Base-by-base conservation (phyloP, 2,797 vertebrate genomes). In the Coranthus polyacanthus region DNA sequence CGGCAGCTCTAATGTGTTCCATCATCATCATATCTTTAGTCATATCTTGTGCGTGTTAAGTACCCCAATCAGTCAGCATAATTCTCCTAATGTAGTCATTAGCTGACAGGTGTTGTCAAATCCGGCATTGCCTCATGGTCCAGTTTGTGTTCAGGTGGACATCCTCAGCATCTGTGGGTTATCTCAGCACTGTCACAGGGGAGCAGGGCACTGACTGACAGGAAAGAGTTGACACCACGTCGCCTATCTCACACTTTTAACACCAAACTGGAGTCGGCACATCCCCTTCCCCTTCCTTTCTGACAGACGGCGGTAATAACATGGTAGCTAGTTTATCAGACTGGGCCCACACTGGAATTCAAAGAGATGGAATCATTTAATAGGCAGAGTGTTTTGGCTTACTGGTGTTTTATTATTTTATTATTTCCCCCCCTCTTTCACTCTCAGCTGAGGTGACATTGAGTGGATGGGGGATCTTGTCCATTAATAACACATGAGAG, bases 401-500 rank as follows among this genome's bases (percentile, higher is more conserved):
- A 85, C 67, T 71, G 55, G 15, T 65, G 51, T 75, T 79, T 79
- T 66, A 75, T 88, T 77, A 64, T 87, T 83, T 76, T 47, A 69
- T 83, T 61, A 42, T 68, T 64, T 56, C 21, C 12, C 21, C 4
- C 15, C 41, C 8, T 3, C 21, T 12, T 47, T 34, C 8, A 1
- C 51, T 63, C 60, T 70, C 45, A 11, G 44, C 60, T 51, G 71
- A 80, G 82, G 79, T 89, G 88, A 88, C 83, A 88, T 72, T 83
- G 84, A 85, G 70, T 81, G 51, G 57, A 78, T 63, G 32, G 26
- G 52, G 43, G 45, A 65, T 79, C 76, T 69, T 81, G 77, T 85
- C 78, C 78, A 86, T 92, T 86, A 90, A 90, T 90, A 88, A 82
- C 82, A 78, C 83, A 83, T 75, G 82, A 88, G 79, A 60, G 68